Evolutionary conservation across 2,888 invertebrate species (phyloP).

Genomic region (Oscheius sp.): DNA sequence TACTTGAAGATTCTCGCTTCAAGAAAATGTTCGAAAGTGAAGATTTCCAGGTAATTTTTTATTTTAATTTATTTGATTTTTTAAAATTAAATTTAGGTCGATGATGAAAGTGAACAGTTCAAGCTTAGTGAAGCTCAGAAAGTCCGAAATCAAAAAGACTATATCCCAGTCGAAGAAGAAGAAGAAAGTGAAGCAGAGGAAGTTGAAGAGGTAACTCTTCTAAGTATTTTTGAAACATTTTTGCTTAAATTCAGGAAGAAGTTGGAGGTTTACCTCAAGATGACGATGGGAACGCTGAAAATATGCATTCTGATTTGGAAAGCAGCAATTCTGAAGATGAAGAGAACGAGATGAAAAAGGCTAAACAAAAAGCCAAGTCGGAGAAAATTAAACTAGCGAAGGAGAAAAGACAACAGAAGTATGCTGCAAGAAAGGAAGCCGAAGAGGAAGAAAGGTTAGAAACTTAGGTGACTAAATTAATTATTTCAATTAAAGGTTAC

Average conservation of each 20-base stretch:
- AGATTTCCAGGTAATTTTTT: conserved; percentile 76
- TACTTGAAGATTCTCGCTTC: conserved; percentile 88
- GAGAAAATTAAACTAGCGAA: background rate
- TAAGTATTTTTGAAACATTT: background rate
- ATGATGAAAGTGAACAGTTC: conserved; percentile 47
- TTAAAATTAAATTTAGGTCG: conserved; percentile 30
- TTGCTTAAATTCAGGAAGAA: background rate
- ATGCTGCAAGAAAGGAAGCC: conserved; percentile 36
- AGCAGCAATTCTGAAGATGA: background rate
- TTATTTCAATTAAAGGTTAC: conserved; percentile 34
- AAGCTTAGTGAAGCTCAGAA: conserved; percentile 27
- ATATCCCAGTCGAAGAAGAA: conserved; percentile 37
- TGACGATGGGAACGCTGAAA: background rate
- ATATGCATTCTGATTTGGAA: background rate
- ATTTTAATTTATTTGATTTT: background rate
- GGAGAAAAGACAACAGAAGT: conserved; percentile 8
- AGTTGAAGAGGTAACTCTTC: background rate
- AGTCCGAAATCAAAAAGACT: conserved; percentile 34
- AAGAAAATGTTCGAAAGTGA: conserved; percentile 87
- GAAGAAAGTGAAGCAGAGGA: background rate
- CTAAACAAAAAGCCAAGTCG: background rate
- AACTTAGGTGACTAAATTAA: background rate
- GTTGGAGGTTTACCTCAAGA: conserved; percentile 34
- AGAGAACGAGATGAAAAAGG: background rate
- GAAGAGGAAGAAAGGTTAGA: conserved; percentile 27